These are phyloP conservation scores for Nipponia nippon DNA, from an alignment of 2,113 vertebrate species.

Conservation along the genomic window DNA sequence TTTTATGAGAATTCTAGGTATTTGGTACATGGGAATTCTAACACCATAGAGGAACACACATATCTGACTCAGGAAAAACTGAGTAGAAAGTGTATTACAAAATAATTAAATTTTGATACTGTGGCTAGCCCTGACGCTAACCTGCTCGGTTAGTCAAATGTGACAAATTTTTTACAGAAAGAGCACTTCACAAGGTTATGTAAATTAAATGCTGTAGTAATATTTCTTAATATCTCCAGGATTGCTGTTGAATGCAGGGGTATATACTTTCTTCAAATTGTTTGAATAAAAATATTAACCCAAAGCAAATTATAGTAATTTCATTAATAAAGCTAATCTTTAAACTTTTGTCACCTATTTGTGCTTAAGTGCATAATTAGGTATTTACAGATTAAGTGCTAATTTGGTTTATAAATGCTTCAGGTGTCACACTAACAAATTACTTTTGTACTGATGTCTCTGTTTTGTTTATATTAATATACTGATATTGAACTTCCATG, in stretches of 20 bases:
- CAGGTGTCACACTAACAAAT: background rate
- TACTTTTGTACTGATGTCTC: background rate
- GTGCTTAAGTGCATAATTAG: background rate
- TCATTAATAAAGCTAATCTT: background rate
- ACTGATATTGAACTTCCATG: background rate
- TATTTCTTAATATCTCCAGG: background rate
- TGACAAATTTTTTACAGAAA: background rate
- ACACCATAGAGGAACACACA: background rate
- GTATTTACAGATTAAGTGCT: background rate
- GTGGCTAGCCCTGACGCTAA: background rate
- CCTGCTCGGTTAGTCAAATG: background rate
- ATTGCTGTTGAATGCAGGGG: background rate
- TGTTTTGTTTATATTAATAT: background rate
- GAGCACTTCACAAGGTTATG: background rate
- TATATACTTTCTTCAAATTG: background rate
- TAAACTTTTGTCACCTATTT: background rate
- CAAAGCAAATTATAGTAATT: background rate
- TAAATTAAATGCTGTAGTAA: background rate
- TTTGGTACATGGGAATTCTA: background rate
- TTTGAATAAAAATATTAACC: background rate
- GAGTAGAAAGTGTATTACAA: background rate
- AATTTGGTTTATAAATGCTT: background rate
- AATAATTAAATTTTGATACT: background rate
- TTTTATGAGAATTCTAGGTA: background rate
- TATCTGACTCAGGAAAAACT: background rate